Conservation (phyloP, 1,140 invertebrate genomes). For the Macrobrachium rosenbergii region DNA sequence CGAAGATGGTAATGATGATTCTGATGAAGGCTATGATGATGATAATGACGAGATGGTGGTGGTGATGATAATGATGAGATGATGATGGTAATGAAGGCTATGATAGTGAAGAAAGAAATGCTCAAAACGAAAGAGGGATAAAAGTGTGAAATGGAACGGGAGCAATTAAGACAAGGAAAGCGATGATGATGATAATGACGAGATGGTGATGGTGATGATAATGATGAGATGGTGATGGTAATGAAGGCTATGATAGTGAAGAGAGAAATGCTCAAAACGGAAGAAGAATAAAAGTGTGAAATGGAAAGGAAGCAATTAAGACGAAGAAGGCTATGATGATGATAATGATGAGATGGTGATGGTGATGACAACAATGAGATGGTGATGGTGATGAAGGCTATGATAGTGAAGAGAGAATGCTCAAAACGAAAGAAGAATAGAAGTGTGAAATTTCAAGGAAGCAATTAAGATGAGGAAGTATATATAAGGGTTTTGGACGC, state of each 20-base stretch:
- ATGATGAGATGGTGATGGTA: too few relatives aligned
- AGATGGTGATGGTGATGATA: not conserved
- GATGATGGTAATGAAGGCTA: not conserved
- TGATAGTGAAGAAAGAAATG: not conserved
- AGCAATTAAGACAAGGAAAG: not conserved
- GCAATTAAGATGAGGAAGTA: not conserved
- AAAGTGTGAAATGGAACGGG: not conserved
- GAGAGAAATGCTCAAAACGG: not conserved
- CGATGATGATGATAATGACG: not conserved
- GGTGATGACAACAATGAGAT: too few relatives aligned
- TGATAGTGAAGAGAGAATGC: not conserved
- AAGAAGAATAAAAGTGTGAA: not conserved
- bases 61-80: not conserved
- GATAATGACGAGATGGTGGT: not conserved
- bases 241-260: not conserved
- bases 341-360: not conserved
- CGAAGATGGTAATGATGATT: not conserved
- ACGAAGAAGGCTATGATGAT: not conserved
- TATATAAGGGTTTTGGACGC: conserved; percentile 1
- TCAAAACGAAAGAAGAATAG: not conserved
- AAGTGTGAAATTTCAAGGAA: not conserved
- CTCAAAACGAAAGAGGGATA: not conserved
- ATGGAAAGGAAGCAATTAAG: not conserved
- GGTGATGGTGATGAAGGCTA: not conserved
- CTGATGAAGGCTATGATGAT: not conserved